These are phyloP conservation scores for Nylanderia fulva DNA, from an alignment of 1,140 invertebrate species.

Conservation along the genomic window DNA sequence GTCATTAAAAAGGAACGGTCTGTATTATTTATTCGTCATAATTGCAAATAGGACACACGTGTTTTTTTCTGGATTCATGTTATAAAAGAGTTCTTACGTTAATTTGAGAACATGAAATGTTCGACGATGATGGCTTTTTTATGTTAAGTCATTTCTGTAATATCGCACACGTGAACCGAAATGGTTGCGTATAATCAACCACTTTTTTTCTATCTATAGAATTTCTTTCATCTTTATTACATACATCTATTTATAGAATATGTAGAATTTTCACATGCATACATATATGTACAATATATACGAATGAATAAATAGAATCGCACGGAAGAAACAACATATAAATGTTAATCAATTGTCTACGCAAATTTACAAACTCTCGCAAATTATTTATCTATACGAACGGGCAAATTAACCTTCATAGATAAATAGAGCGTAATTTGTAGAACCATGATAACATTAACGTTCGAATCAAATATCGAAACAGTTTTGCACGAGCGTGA, in stretches of 20 bases:
- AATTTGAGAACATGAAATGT: slow-evolving; percentile 63
- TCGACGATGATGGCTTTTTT: slow-evolving; percentile 49
- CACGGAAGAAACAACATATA: neutral
- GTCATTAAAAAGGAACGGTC: slow-evolving; percentile 63
- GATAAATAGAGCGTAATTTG: slow-evolving; percentile 39
- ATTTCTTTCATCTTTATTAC: neutral
- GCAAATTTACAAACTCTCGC: neutral
- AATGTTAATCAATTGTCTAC: slow-evolving; percentile 3
- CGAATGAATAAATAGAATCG: slow-evolving; percentile 13
- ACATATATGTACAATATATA: too few species aligned
- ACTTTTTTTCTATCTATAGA: neutral
- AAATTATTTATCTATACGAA: slow-evolving; percentile 29
- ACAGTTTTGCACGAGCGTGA: neutral
- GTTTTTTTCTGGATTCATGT: slow-evolving; percentile 33
- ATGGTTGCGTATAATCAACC: neutral
- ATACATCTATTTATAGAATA: too few species aligned
- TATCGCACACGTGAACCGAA: neutral
- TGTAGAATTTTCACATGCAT: too few species aligned
- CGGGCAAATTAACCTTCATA: slow-evolving; percentile 14
- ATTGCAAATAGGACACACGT: slow-evolving; percentile 54
- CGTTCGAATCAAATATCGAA: slow-evolving; percentile 33
- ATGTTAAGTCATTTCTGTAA: neutral
- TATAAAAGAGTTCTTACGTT: slow-evolving; percentile 49
- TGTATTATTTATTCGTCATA: slow-evolving; percentile 48
- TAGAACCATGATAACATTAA: neutral